Base-by-base conservation (phyloP, 53 echinoderm and acorn worm species). In the Holothuria leucospilota region DNA sequence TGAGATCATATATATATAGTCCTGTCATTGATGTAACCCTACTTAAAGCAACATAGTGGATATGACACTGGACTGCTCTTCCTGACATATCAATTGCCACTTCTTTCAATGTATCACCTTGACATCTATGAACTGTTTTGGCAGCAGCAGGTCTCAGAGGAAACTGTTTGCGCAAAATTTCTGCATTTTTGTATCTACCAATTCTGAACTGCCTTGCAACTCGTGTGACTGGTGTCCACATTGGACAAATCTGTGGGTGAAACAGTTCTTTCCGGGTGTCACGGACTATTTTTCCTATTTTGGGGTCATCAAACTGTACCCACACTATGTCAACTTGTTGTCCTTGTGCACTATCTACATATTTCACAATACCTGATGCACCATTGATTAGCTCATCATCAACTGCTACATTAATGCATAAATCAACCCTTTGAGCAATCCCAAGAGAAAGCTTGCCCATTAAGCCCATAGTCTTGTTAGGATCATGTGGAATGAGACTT, bases 381-480 rank as follows among this genome's bases (percentile, higher is more conserved):
- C 82, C 82, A 82, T 82, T 77, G 0, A 77, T 51, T 5, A 77
- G 51, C 9, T 53, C 79, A 78, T 78, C 79, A 78, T 78, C 79
- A 78, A 78, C 79, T 59, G 79, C 79, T 27, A 78, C 29, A 59
- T 56, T 78, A 8, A 78, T 10, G 29, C 79, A 78, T 25, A 78
- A 14, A 29, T 78, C 59, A 21, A 78, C 34, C 56, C n/a, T n/a
- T n/a, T n/a, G n/a, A n/a, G n/a, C 79, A 58, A 56, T 8, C 58
- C 25, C 78, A 78, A 78, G 13, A 13, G 53, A 78, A 8, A 78
- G 27, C n/a, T 52, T 40, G n/a, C 18, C 4, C 5, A 24, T 59
- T 13, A 78, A 59, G 20, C 27, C 78, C 78, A 78, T 56, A 29
- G 78, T 78, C 29, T 78, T 78, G 16, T 78, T 51, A 4, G 78